A percentile compares a stretch with the other conserved stretches of the same genome.
Evolutionary conservation across 2,113 vertebrate genomes (phyloP).

Genomic region (Protobothrops flavoviridis): DNA sequence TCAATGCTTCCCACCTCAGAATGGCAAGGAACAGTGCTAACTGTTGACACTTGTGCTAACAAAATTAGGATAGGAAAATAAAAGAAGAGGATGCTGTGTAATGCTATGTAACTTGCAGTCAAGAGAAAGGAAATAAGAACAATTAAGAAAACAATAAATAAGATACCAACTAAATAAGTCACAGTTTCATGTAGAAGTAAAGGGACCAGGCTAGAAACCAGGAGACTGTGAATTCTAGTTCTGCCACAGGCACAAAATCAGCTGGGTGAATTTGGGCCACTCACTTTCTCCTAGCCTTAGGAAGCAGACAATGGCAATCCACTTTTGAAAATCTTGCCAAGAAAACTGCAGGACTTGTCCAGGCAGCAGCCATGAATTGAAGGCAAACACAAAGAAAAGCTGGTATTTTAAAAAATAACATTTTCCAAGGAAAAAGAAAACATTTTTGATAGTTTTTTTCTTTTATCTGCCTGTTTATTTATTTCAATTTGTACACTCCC

Average conservation of each 20-base stretch:
- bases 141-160: not conserved
- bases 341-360: not conserved
- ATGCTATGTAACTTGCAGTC: conserved; percentile 32
- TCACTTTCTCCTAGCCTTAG: not conserved
- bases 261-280: not conserved
- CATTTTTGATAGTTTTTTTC: conserved; percentile 17
- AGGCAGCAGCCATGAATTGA: not conserved
- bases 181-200: not conserved
- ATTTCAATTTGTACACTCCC: not conserved
- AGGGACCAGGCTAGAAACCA: not conserved
- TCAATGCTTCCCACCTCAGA: not conserved
- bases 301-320: not conserved
- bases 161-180: too few relatives aligned
- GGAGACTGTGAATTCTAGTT: not conserved
- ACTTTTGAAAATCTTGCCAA: not conserved
- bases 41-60: not conserved
- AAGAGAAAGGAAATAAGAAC: conserved; percentile 27
- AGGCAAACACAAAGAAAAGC: not conserved
- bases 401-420: conserved; percentile 27
- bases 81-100: conserved; percentile 29
- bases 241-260: not conserved
- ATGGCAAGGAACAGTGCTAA: not conserved
- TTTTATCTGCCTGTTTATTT: not conserved
- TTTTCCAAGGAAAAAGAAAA: conserved; percentile 44
- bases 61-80: conserved; percentile 55